Percentiles rank a stretch among this genome's conserved stretches.
These are phyloP conservation scores for Acromyrmex heyeri DNA, from an alignment of 1,140 invertebrate genomes.

Conservation along the genomic window DNA sequence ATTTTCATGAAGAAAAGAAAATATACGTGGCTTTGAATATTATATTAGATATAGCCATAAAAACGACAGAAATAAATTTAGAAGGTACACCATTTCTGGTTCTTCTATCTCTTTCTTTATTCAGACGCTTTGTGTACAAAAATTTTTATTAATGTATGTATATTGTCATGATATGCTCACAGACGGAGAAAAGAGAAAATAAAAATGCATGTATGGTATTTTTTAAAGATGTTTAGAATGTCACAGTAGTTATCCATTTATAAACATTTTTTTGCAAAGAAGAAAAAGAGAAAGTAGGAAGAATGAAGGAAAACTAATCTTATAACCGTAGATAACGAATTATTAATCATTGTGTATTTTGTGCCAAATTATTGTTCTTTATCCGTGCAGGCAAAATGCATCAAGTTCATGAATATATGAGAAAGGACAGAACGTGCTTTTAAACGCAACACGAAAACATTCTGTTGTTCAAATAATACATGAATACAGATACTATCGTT, in stretches of 20 bases:
- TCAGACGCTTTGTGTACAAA: background rate
- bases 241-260: background rate
- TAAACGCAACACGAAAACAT: slow-evolving; percentile 6
- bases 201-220: background rate
- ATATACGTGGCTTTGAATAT: slow-evolving; percentile 21
- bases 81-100: background rate
- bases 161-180: background rate
- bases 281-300: background rate
- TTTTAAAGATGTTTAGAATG: slow-evolving; percentile 9
- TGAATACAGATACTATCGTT: background rate
- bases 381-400: background rate
- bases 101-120: background rate
- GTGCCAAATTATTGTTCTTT: background rate
- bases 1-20: slow-evolving; percentile 13
- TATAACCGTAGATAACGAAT: background rate
- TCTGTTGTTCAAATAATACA: background rate
- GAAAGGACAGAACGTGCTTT: background rate
- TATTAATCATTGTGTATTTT: background rate
- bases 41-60: slow-evolving; percentile 22
- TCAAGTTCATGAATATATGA: background rate
- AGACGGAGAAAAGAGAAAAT: background rate
- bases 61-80: slow-evolving; percentile 35
- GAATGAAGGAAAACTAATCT: background rate
- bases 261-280: no score
- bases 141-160: slow-evolving; percentile 19